phyloP scores from a whole-genome alignment of 2,888 invertebrate genomes.

The Sphaerophoria taeniata region DNA sequence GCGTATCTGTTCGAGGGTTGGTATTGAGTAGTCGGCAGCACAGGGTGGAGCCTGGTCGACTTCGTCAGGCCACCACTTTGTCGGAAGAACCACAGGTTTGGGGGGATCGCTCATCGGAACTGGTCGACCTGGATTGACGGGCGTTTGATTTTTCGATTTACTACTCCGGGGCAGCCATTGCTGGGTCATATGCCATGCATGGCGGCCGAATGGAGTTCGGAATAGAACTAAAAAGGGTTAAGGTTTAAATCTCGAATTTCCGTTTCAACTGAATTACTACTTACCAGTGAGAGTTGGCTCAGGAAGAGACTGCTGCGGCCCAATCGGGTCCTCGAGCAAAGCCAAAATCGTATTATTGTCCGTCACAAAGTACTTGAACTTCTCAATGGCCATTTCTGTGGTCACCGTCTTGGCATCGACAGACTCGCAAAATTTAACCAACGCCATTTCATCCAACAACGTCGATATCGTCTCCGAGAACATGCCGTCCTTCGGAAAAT shows the following conservation, averaged over 20 bases:
- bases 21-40: constrained; percentile 96
- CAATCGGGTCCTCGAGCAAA: constrained; percentile 94
- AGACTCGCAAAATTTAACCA: constrained; percentile 90
- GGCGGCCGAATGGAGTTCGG: constrained; percentile 96
- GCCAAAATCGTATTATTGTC: constrained; percentile 95
- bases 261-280: constrained; percentile 50
- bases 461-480: constrained; percentile 91
- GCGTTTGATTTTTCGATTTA: constrained; percentile 86
- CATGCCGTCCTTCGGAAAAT: constrained; percentile 92
- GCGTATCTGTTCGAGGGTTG: constrained; percentile 90
- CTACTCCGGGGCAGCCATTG: constrained; percentile 94
- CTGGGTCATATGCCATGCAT: constrained; percentile 96
- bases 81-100: constrained; percentile 87
- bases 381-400: constrained; percentile 86
- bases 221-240: constrained; percentile 87
- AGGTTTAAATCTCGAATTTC: not conserved
- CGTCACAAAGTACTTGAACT: constrained; percentile 94
- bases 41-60: constrained; percentile 91
- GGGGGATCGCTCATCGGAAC: constrained; percentile 88
- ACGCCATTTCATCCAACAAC: constrained; percentile 92
- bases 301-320: too few relatives aligned
- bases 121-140: constrained; percentile 87
- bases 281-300: constrained; percentile 92
- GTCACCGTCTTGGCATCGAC: constrained; percentile 80
- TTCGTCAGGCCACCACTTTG: constrained; percentile 91